Conservation (phyloP, 2,113 vertebrate genomes). For the Neolamprologus devosi region DNA sequence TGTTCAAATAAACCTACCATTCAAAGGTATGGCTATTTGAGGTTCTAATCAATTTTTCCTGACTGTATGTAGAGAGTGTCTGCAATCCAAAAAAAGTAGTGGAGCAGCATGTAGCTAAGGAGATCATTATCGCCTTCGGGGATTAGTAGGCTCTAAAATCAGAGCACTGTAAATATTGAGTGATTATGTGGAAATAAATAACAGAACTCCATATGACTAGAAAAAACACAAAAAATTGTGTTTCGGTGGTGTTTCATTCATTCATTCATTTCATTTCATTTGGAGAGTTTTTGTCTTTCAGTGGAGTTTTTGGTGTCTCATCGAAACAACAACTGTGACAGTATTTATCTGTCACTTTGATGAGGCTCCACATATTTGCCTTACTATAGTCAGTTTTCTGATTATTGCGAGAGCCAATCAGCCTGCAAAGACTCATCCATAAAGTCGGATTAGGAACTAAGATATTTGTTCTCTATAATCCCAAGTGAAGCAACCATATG, state of each 20-base stretch:
- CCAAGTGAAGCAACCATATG: neutral
- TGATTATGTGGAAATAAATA: neutral
- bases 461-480: neutral
- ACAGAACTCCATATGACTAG: neutral
- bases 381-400: neutral
- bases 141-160: neutral
- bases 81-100: neutral
- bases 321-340: neutral
- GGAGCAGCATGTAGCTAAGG: neutral
- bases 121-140: neutral
- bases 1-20: no score
- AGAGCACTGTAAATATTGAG: neutral
- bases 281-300: neutral
- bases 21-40: neutral
- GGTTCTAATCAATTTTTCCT: neutral
- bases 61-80: neutral
- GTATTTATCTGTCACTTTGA: neutral
- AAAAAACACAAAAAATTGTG: neutral
- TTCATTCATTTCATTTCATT: neutral
- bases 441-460: neutral
- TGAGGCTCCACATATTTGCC: neutral
- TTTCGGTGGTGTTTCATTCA: neutral
- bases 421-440: neutral
- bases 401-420: neutral
- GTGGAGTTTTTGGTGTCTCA: neutral